phyloP scores from a whole-genome alignment of 2,797 vertebrate genomes.

The Oreortyx pictus region DNA sequence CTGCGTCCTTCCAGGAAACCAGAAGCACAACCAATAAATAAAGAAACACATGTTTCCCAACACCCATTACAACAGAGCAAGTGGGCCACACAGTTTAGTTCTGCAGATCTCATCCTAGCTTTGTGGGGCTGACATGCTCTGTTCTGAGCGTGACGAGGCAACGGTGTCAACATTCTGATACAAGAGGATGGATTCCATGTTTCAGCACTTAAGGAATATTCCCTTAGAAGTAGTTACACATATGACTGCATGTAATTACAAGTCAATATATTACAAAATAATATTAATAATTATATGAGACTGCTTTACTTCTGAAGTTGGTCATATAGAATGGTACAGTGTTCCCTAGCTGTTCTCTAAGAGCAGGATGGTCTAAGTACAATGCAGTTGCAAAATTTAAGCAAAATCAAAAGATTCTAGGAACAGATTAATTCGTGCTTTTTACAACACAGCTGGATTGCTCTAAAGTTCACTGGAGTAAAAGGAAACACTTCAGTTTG shows the following conservation, averaged over 20 bases:
- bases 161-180: neutral
- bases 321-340: neutral
- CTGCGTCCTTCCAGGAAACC: neutral
- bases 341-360: neutral
- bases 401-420: neutral
- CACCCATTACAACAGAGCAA: neutral
- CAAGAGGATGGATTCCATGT: neutral
- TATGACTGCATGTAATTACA: neutral
- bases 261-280: neutral
- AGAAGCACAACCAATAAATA: neutral
- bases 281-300: neutral
- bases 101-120: neutral
- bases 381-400: neutral
- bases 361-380: neutral
- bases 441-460: neutral
- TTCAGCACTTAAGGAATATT: neutral
- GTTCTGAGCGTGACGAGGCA: neutral
- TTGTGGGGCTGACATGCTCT: neutral
- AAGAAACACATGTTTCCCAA: accelerated
- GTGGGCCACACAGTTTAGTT: neutral
- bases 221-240: neutral
- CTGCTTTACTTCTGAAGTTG: neutral
- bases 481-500: neutral
- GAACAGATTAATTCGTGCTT: conserved; percentile 2
- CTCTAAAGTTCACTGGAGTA: conserved; percentile 13